Conservation (phyloP, 2,797 vertebrate genomes). For the Leptoclinus maculatus region DNA sequence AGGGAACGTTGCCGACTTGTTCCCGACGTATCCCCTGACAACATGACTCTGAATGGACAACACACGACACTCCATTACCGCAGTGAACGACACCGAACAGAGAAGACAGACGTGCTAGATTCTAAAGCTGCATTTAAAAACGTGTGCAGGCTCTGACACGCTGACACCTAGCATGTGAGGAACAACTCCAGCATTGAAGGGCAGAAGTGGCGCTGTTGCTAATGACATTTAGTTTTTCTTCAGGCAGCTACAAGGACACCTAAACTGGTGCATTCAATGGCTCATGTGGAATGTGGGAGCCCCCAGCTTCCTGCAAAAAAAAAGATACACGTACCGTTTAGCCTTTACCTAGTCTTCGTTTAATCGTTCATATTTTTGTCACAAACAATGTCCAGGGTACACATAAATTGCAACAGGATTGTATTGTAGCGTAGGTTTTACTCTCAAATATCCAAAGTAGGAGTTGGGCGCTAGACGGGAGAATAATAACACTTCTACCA, state of each 20-base stretch:
- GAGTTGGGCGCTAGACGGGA: no score
- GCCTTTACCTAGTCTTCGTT: no score
- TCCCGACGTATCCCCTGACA: constrained; percentile 96
- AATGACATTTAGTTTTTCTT: constrained; percentile 44
- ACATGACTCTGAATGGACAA: constrained; percentile 97
- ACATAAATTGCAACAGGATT: not conserved
- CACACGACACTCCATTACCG: constrained; percentile 88
- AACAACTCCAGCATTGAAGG: constrained; percentile 46
- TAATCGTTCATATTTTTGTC: not conserved
- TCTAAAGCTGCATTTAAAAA: constrained; percentile 32
- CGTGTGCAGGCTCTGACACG: not conserved
- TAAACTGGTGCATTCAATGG: constrained; percentile 40
- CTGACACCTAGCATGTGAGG: constrained; percentile 22
- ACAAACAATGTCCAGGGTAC: not conserved
- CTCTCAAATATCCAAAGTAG: no score
- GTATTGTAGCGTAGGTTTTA: no score
- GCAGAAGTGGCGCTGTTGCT: constrained; percentile 13
- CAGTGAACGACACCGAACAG: not conserved
- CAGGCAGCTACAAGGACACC: constrained; percentile 64
- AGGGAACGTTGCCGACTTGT: constrained; percentile 94
- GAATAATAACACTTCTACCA: no score
- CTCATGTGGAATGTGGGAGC: constrained; percentile 6
- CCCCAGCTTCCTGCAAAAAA: fast-evolving
- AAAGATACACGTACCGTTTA: not conserved
- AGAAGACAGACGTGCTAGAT: not conserved